Evolutionary conservation across 2,888 invertebrate genomes (phyloP).

Genomic region (Ecliptopera silaceata): DNA sequence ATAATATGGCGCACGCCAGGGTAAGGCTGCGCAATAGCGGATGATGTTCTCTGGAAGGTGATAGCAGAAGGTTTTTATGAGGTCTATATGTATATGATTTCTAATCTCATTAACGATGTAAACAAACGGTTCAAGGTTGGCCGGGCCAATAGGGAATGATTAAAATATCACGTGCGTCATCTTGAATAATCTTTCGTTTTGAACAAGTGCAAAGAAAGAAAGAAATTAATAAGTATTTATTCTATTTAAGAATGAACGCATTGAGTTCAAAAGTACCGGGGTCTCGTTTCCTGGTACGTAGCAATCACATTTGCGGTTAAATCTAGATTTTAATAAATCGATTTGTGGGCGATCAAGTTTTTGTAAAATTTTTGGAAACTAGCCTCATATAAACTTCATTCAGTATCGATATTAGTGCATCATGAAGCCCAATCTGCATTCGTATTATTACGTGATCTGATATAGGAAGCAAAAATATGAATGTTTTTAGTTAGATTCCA

Average conservation of each 20-base stretch:
- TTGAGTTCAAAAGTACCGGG: not conserved
- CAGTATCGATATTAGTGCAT: no score
- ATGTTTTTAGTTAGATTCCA: not conserved
- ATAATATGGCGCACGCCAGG: not conserved
- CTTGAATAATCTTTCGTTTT: not conserved
- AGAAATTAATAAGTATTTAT: not conserved
- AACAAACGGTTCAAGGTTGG: not conserved
- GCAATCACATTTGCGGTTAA: not conserved
- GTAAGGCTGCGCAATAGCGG: not conserved
- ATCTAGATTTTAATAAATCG: not conserved
- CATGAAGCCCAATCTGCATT: not conserved
- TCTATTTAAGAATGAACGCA: not conserved
- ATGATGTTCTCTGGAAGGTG: not conserved
- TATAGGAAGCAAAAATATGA: not conserved
- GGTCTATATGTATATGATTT: no score
- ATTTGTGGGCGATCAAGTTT: not conserved
- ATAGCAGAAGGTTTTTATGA: no score
- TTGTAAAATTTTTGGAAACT: not conserved
- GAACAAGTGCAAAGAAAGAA: not conserved
- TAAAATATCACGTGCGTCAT: not conserved
- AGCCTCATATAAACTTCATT: no score
- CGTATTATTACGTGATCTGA: not conserved
- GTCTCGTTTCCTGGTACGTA: slow-evolving; percentile 1
- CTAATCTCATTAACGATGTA: no score
- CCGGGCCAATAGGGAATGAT: slow-evolving; percentile 1